Percentiles rank a stretch among this genome's conserved stretches.
Evolutionary conservation across 2,888 invertebrate species (phyloP).

Genomic region (Thera britannica): DNA sequence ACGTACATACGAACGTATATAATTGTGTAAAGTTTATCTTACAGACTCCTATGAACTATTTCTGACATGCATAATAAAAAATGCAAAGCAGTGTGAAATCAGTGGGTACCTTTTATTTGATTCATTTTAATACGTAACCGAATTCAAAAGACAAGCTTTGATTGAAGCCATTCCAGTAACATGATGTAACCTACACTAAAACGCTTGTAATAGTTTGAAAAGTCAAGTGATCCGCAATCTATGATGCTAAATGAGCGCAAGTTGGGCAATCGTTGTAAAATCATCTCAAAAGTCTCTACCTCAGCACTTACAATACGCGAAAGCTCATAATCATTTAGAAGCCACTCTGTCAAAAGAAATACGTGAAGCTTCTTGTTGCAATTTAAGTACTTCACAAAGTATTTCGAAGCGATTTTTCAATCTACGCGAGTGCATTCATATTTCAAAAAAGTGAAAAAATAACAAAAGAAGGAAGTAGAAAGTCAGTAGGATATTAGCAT

Average conservation of each 20-base stretch:
- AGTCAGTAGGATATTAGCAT: conserved; percentile 78
- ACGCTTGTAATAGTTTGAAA: conserved; percentile 67
- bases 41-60: conserved; percentile 78
- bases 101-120: conserved; percentile 54
- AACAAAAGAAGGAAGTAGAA: conserved; percentile 75
- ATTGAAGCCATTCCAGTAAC: conserved; percentile 81
- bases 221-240: conserved; percentile 72
- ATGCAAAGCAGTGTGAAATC: conserved; percentile 81
- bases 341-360: conserved; percentile 71
- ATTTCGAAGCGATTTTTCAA: conserved; percentile 75
- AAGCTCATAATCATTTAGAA: conserved; percentile 75
- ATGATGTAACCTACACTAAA: conserved; percentile 60
- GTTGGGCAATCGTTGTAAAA: conserved; percentile 62
- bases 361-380: conserved; percentile 78
- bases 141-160: conserved; percentile 78
- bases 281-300: conserved; percentile 65
- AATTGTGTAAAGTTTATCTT: conserved; percentile 54
- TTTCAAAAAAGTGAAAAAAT: conserved; percentile 78
- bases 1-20: conserved; percentile 37
- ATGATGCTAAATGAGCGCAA: conserved; percentile 73
- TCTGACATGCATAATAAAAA: conserved; percentile 81
- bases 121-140: conserved; percentile 56
- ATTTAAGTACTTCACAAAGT: conserved; percentile 63
- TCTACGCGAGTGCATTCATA: conserved; percentile 83
- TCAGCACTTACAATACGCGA: conserved; percentile 74